These are phyloP conservation scores for Melolontha melolontha DNA, from an alignment of 2,888 invertebrate genomes.

Conservation along the genomic window DNA sequence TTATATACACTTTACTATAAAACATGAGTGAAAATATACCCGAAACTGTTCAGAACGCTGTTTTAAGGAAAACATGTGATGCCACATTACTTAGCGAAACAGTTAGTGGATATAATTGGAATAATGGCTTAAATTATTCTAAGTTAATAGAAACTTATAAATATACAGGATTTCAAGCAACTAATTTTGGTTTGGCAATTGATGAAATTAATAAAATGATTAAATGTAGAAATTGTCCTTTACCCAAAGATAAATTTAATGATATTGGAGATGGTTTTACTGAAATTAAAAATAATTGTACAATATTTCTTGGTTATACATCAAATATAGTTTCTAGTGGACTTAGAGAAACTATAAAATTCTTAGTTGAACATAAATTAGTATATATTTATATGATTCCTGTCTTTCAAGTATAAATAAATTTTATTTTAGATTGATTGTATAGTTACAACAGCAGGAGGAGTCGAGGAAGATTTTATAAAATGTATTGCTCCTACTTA, in stretches of 20 bases:
- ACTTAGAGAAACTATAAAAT: constrained; percentile 89
- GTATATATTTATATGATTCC: constrained; percentile 60
- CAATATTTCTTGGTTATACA: constrained; percentile 96
- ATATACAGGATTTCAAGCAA: constrained; percentile 96
- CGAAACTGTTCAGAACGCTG: constrained; percentile 52
- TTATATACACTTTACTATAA: constrained; percentile 14
- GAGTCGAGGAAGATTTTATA: constrained; percentile 98
- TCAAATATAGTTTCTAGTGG: constrained; percentile 98
- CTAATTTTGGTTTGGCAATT: constrained; percentile 92
- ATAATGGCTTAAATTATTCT: constrained; percentile 87
- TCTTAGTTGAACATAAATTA: constrained; percentile 86
- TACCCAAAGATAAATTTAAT: constrained; percentile 75
- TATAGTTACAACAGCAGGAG: constrained; percentile 97
- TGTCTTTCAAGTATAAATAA: background rate
- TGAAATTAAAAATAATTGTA: constrained; percentile 83
- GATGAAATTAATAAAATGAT: constrained; percentile 94
- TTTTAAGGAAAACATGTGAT: constrained; percentile 58
- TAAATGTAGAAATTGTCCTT: constrained; percentile 76
- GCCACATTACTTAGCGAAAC: constrained; percentile 60
- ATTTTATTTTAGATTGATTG: constrained; percentile 81
- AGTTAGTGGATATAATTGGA: constrained; percentile 94
- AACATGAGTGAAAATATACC: constrained; percentile 51
- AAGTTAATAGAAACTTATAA: constrained; percentile 83
- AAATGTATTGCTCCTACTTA: constrained; percentile 97
- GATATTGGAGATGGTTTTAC: constrained; percentile 86